Evolutionary conservation across 2,797 vertebrate genomes (phyloP).

Genomic region (Brachyalestes nurse): DNA sequence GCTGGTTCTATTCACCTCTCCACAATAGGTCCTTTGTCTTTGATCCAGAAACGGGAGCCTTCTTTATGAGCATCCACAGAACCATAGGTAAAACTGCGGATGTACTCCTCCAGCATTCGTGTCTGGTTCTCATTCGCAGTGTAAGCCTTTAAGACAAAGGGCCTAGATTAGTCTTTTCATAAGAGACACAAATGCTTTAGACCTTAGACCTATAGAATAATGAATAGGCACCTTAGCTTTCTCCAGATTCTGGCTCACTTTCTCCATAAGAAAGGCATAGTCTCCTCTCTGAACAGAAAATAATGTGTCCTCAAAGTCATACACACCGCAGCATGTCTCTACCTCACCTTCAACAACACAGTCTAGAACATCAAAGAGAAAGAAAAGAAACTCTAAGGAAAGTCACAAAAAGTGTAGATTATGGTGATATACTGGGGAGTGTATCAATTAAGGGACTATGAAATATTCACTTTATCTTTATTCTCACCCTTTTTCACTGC

Average conservation of each 20-base stretch:
- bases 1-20: conserved; percentile 80
- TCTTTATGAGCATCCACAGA: conserved; percentile 90
- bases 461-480: neutral
- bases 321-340: conserved; percentile 77
- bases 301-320: conserved; percentile 79
- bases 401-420: neutral
- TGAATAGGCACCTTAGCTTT: conserved; percentile 80
- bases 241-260: conserved; percentile 82
- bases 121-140: conserved; percentile 86
- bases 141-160: conserved; percentile 68
- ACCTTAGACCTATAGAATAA: neutral
- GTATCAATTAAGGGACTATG: neutral
- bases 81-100: conserved; percentile 85
- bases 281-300: conserved; percentile 88
- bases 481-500: conserved; percentile 80
- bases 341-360: conserved; percentile 76
- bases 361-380: conserved; percentile 68
- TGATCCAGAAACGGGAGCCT: conserved; percentile 91
- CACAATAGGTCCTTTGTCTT: conserved; percentile 91
- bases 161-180: neutral
- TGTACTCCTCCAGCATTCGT: conserved; percentile 87
- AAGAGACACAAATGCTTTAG: neutral
- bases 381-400: neutral
- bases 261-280: conserved; percentile 86
- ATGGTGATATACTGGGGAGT: neutral